Conservation (phyloP, 2,888 invertebrate species). For the Drosophila trichaetosa region DNA sequence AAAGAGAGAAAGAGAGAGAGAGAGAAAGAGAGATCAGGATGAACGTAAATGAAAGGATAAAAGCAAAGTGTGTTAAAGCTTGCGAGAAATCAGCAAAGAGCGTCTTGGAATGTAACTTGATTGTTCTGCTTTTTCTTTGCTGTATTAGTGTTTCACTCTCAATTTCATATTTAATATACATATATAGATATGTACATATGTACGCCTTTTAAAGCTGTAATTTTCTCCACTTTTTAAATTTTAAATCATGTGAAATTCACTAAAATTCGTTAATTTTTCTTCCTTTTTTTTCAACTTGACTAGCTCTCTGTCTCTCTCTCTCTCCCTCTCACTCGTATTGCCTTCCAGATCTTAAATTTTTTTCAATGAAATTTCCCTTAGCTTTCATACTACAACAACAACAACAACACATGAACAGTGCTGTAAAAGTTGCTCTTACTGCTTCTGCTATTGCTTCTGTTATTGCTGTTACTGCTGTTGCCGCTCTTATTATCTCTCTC, state of each 20-base stretch:
- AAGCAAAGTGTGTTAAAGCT: constrained; percentile 3
- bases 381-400: not conserved
- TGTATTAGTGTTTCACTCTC: not conserved
- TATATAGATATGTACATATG: not conserved
- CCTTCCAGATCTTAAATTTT: constrained; percentile 11
- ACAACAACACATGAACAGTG: constrained; percentile 51
- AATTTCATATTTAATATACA: not conserved
- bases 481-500: not conserved
- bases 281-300: not conserved
- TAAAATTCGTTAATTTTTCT: not conserved
- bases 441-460: constrained; percentile 5
- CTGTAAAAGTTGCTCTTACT: constrained; percentile 11
- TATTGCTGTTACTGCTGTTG: not conserved
- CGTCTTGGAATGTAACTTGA: not conserved
- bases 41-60: constrained; percentile 17
- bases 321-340: not conserved
- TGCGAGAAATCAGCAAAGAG: not conserved
- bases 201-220: not conserved
- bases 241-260: not conserved
- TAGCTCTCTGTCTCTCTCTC: not conserved
- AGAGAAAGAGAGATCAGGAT: not conserved
- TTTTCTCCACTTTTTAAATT: constrained; percentile 27
- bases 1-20: not conserved
- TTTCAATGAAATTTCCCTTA: constrained; percentile 26
- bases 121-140: not conserved